phyloP scores from a whole-genome alignment of 2,888 invertebrate genomes.

The Diplolepis rosae region DNA sequence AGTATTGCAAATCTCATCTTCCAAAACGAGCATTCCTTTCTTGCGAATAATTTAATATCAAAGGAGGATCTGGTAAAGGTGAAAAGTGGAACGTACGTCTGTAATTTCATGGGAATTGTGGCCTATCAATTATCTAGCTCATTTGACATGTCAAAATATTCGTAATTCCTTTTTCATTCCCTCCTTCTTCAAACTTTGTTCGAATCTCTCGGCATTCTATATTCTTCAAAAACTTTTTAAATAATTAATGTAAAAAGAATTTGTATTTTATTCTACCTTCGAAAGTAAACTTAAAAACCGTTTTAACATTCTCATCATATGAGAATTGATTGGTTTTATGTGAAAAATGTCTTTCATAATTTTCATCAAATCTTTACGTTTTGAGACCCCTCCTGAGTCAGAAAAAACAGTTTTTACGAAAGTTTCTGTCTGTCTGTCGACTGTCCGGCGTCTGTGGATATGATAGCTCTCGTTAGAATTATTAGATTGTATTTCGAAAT shows the following conservation, averaged over 20 bases:
- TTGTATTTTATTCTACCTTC: background rate
- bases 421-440: no score
- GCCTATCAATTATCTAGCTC: conserved; percentile 22
- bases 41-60: conserved; percentile 48
- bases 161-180: conserved; percentile 9
- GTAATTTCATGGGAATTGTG: conserved; percentile 42
- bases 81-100: conserved; percentile 10
- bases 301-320: no score
- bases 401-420: no score
- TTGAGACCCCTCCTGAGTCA: no score
- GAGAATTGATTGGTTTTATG: no score
- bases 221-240: no score
- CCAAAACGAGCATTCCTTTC: conserved; percentile 31
- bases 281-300: no score
- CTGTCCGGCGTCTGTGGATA: no score
- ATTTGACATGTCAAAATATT: background rate
- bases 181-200: background rate
- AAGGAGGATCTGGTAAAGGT: background rate
- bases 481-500: no score
- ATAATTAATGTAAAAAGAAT: background rate
- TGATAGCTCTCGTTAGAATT: no score
- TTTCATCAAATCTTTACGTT: no score
- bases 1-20: conserved; percentile 32
- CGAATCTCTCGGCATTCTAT: background rate
- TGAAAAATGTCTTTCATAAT: no score